phyloP scores from a whole-genome alignment of 2,113 vertebrate genomes.

The Periophthalmus modestus region DNA sequence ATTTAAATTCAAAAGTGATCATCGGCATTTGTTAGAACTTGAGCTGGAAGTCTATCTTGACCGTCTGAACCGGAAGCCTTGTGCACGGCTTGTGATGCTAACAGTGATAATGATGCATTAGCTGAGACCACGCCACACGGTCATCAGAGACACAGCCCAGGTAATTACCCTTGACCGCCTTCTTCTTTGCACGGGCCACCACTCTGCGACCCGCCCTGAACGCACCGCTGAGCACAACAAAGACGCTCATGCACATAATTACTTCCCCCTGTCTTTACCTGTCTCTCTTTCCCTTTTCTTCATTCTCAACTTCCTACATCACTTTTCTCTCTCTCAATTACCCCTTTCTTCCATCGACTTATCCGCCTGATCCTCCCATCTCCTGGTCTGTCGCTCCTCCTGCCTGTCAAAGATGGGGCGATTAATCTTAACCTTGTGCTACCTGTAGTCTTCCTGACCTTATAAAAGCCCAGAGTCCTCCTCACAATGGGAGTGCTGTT shows the following conservation, averaged over 20 bases:
- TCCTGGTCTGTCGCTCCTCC: constrained; percentile 40
- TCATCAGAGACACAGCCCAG: constrained; percentile 56
- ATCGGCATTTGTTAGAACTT: neutral
- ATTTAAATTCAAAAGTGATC: neutral
- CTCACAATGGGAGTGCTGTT: constrained; percentile 68
- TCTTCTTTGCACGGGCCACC: constrained; percentile 22
- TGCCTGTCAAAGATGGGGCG: constrained; percentile 48
- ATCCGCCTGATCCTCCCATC: constrained; percentile 42
- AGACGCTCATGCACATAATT: constrained; percentile 63
- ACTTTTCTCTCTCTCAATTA: constrained; percentile 62
- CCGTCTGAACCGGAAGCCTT: neutral
- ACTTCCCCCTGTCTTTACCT: constrained; percentile 58
- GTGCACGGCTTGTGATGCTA: constrained; percentile 2
- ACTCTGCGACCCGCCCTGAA: constrained; percentile 26
- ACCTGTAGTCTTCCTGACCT: constrained; percentile 68
- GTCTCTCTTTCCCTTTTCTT: constrained; percentile 60
- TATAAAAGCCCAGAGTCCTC: constrained; percentile 34
- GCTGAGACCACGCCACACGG: constrained; percentile 1
- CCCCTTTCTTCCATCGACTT: constrained; percentile 60
- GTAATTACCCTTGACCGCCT: constrained; percentile 67
- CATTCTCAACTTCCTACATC: constrained; percentile 52
- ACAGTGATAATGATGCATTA: constrained; percentile 28
- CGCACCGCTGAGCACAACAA: constrained; percentile 57
- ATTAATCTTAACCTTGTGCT: constrained; percentile 68
- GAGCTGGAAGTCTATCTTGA: neutral